These are phyloP conservation scores for zebrafish (Danio rerio) DNA, from an alignment of 2,113 vertebrate species.

Conservation along the genomic window GRCz12tu NC_133198.1:29189001-29189500, in stretches of 20 bases:
- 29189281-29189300: conserved; percentile 3
- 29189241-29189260: background rate
- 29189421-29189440: conserved; percentile 40
- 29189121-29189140: background rate
- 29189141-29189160: background rate
- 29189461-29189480: background rate
- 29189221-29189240: background rate
- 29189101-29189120: background rate
- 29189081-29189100: background rate
- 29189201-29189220: background rate
- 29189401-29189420: background rate
- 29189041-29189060: background rate
- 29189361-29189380: conserved; percentile 1
- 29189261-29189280: background rate
- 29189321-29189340: background rate
- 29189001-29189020: too few relatives aligned
- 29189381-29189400: background rate
- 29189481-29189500: conserved; percentile 13
- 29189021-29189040: background rate
- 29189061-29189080: background rate
- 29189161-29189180: background rate
- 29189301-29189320: background rate
- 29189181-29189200: background rate
- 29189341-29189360: conserved; percentile 31
- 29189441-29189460: conserved; percentile 40